These are phyloP conservation scores for Pollenia griseotomentosa DNA, from an alignment of 2,888 invertebrate species.

Conservation along the genomic window DNA sequence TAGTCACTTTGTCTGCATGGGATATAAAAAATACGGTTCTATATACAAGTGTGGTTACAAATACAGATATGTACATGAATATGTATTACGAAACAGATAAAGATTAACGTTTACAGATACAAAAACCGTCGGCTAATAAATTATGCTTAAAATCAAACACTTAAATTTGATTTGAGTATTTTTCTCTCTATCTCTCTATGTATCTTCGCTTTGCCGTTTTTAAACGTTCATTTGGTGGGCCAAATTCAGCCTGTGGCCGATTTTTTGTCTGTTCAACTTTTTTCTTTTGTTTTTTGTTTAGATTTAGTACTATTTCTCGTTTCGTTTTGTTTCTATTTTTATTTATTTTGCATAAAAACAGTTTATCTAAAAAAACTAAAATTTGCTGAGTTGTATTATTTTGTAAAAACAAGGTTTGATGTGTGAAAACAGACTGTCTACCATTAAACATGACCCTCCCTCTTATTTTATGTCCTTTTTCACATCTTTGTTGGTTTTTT, in stretches of 20 bases:
- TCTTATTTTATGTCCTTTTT: no score
- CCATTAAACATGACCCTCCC: no score
- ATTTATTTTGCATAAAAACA: neutral
- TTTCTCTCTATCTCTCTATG: neutral
- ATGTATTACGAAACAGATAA: no score
- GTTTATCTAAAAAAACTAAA: neutral
- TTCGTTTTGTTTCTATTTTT: neutral
- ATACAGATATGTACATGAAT: no score
- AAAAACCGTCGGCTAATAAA: conserved; percentile 50
- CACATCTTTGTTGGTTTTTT: neutral
- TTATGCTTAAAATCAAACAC: conserved; percentile 61
- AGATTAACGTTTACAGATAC: neutral
- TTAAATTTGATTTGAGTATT: conserved; percentile 65
- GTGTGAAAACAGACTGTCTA: no score
- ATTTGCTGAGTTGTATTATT: no score
- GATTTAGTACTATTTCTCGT: neutral
- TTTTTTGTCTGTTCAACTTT: neutral
- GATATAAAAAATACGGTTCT: no score
- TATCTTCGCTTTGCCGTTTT: neutral
- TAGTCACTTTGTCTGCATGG: no score
- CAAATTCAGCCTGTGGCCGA: neutral
- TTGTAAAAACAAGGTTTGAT: no score
- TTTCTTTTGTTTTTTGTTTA: neutral
- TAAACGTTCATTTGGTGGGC: conserved; percentile 14
- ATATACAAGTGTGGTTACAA: no score